Percentiles rank a stretch among this genome's conserved stretches.
These are phyloP conservation scores for Digitonthophagus gazella DNA, from an alignment of 2,888 invertebrate genomes.

Conservation along the genomic window DNA sequence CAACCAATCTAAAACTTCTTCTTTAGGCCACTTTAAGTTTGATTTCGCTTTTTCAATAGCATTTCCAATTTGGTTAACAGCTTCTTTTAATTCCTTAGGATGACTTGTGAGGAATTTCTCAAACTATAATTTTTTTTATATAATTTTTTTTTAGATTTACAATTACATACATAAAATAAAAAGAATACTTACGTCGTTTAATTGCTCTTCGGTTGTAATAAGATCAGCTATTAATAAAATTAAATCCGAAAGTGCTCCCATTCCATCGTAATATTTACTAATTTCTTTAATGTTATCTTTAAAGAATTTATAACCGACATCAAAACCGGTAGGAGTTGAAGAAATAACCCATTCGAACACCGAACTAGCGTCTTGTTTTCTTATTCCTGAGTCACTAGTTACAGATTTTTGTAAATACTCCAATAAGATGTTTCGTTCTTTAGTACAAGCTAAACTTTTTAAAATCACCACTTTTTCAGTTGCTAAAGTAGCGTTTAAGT, in stretches of 20 bases:
- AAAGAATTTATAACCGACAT: conserved; percentile 56
- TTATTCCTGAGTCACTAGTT: conserved; percentile 45
- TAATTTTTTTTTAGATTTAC: too few relatives aligned
- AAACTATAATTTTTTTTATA: conserved; percentile 24
- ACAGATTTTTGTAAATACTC: conserved; percentile 49
- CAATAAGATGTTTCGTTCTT: conserved; percentile 54
- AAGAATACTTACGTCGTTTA: conserved; percentile 23
- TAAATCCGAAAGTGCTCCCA: conserved; percentile 50
- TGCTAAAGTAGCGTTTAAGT: conserved; percentile 59
- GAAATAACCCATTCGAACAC: conserved; percentile 55
- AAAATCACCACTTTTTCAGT: conserved; percentile 69
- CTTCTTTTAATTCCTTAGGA: conserved; percentile 42
- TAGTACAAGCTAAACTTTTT: conserved; percentile 66
- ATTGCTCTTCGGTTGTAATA: conserved; percentile 38
- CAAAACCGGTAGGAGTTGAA: conserved; percentile 56
- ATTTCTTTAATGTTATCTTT: conserved; percentile 21
- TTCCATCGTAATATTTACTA: conserved; percentile 49
- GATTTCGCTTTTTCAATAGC: conserved; percentile 41
- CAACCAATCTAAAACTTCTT: conserved; percentile 20
- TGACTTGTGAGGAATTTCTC: conserved; percentile 26
- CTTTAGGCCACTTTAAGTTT: conserved; percentile 45
- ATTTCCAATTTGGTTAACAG: conserved; percentile 35
- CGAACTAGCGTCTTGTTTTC: conserved; percentile 51
- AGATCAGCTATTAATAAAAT: conserved; percentile 39
- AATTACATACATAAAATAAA: background rate